Evolutionary conservation across 2,888 invertebrate species (phyloP), one percentile per base, ranked within the genome.

Genomic region (Stenurella melanura): DNA sequence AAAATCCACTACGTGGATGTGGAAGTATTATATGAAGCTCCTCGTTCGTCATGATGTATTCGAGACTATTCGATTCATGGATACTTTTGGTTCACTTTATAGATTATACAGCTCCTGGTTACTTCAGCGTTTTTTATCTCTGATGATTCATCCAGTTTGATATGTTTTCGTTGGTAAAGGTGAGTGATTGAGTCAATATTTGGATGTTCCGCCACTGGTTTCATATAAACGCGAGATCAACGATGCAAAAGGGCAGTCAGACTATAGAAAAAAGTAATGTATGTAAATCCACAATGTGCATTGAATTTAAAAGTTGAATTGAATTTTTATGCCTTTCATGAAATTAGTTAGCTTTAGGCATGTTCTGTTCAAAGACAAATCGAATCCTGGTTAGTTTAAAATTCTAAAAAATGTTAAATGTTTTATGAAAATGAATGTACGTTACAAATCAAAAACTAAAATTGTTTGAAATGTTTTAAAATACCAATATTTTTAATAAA

Each of bases 301-400:
- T 80, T 81, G 84, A 85, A 85, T 85, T 82, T 80, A 83, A 84
- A 85, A 85, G 84, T 74, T 82, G 82, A 84, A 85, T 84, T 83
- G 82, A 84, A 84, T 85, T 86, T 84, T 84, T 84, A 80, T 83
- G 81, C 81, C 80, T 81, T 83, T 83, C 78, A 80, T 82, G 81
- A 82, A 84, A 85, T 85, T 85, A 84, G 82, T 78, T 79, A 66
- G 83, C 79, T 81, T 78, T 79, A 80, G 81, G 73, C 79, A 73
- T 81, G 80, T 81, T 78, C 80, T 74, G 78, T 83, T 83, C 78
- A 82, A 81, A 84, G 80, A 80, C 80, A 85, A 85, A 86, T 86
- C 84, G 84, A 80, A 84, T 85, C 69, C 69, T 64, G 67, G 56
- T 63, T 64, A 67, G 74, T 76, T 76, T 74, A 73, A 69, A 75